phyloP scores from a whole-genome alignment of 2,113 vertebrate species.

The Blennius ocellaris region DNA sequence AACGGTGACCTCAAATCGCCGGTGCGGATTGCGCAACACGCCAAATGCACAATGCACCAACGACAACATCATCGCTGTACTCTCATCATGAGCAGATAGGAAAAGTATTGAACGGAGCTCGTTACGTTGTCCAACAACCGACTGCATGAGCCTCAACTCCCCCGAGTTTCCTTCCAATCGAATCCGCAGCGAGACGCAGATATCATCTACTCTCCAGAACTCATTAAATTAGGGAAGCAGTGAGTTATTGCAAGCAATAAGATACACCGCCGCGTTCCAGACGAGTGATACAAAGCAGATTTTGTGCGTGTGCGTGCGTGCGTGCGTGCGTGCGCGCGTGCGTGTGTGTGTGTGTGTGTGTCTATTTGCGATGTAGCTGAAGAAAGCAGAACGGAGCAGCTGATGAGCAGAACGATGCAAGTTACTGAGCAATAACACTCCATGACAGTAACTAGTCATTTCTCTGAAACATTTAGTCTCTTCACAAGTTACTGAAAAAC shows the following conservation, averaged over 20 bases:
- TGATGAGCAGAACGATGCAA: too few relatives aligned
- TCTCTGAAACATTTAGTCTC: too few relatives aligned
- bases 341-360: too few relatives aligned
- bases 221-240: conserved; percentile 34
- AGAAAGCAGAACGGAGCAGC: too few relatives aligned
- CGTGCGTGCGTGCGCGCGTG: too few relatives aligned
- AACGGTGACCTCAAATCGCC: conserved; percentile 21
- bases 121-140: not conserved
- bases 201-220: conserved; percentile 33
- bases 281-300: conserved; percentile 50
- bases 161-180: conserved; percentile 10
- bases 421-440: too few relatives aligned
- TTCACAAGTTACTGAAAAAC: too few relatives aligned
- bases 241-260: conserved; percentile 3
- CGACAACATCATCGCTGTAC: too few relatives aligned
- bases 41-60: not conserved
- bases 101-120: conserved; percentile 2
- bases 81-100: not conserved
- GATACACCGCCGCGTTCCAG: not conserved
- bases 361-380: too few relatives aligned
- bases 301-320: not conserved
- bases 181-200: conserved; percentile 18
- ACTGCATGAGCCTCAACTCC: too few relatives aligned
- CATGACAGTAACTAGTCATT: too few relatives aligned
- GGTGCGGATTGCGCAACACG: conserved; percentile 33